A percentile compares a stretch with the other conserved stretches of the same genome.
phyloP scores from a whole-genome alignment of 2,113 vertebrate genomes.

The Periophthalmodon schlosseri region DNA sequence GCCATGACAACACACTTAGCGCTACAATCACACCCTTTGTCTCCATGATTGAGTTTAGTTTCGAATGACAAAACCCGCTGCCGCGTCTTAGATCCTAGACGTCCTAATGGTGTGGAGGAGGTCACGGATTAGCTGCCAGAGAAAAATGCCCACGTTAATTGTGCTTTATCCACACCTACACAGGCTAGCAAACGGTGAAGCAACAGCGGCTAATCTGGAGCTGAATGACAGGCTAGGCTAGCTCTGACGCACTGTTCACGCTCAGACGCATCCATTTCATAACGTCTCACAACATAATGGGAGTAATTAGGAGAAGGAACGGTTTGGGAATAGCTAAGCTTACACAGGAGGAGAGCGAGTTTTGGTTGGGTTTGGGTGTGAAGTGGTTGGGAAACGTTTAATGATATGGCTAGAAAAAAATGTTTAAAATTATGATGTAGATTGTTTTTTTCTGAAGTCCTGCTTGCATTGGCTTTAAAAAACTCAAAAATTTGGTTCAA shows the following conservation, averaged over 20 bases:
- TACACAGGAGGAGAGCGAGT: background rate
- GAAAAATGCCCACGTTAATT: slow-evolving; percentile 1
- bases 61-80: background rate
- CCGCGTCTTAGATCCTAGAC: background rate
- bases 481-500: too few relatives aligned
- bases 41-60: background rate
- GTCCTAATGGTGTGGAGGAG: background rate
- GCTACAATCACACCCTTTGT: background rate
- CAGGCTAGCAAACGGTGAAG: background rate
- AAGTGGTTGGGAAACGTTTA: background rate
- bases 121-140: slow-evolving; percentile 2
- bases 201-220: background rate
- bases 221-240: background rate
- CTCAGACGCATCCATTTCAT: slow-evolving; percentile 1
- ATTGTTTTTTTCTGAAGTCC: too few relatives aligned
- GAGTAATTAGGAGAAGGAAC: background rate
- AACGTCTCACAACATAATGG: background rate
- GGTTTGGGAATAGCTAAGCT: background rate
- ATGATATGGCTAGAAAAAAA: background rate
- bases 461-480: too few relatives aligned
- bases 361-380: background rate
- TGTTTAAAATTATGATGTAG: background rate
- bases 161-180: slow-evolving; percentile 6
- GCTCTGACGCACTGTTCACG: background rate
- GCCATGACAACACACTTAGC: background rate